Percentiles rank a stretch among this genome's conserved stretches.
These are phyloP conservation scores for Podilymbus podiceps DNA, from an alignment of 2,113 vertebrate genomes.

Conservation along the genomic window DNA sequence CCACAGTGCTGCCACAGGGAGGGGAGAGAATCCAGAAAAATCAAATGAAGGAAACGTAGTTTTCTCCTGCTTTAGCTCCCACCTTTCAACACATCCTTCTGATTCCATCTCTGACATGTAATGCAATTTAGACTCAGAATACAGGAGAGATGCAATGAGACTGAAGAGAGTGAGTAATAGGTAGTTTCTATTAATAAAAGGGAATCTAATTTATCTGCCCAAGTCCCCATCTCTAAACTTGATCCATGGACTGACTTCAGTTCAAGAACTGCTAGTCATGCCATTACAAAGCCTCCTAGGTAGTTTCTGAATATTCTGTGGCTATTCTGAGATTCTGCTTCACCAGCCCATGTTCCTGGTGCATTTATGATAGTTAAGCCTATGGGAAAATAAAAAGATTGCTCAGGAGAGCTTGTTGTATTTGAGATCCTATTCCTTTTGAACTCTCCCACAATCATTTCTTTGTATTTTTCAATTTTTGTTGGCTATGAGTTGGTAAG, in stretches of 20 bases:
- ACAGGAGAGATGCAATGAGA: neutral
- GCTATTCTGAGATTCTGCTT: neutral
- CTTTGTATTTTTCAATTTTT: neutral
- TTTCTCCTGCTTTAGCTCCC: neutral
- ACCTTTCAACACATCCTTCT: neutral
- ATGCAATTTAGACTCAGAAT: neutral
- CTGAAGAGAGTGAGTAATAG: neutral
- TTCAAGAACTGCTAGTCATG: neutral
- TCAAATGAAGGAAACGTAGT: neutral
- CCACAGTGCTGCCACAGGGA: neutral
- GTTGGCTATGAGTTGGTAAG: neutral
- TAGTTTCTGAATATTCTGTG: neutral
- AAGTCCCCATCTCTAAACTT: neutral
- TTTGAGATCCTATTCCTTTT: neutral
- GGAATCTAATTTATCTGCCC: constrained; percentile 2
- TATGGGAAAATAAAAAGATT: neutral
- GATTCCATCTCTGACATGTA: neutral
- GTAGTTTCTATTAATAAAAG: constrained; percentile 41
- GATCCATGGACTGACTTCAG: neutral
- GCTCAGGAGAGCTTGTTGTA: neutral
- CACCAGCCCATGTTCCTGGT: neutral
- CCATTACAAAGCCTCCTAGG: neutral
- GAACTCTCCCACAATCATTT: neutral
- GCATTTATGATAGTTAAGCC: neutral
- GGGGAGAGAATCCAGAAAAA: neutral